Evolutionary conservation across 2,797 vertebrate genomes (phyloP), one percentile per base, ranked within the genome.

Genomic region (Bradypus variegatus): DNA sequence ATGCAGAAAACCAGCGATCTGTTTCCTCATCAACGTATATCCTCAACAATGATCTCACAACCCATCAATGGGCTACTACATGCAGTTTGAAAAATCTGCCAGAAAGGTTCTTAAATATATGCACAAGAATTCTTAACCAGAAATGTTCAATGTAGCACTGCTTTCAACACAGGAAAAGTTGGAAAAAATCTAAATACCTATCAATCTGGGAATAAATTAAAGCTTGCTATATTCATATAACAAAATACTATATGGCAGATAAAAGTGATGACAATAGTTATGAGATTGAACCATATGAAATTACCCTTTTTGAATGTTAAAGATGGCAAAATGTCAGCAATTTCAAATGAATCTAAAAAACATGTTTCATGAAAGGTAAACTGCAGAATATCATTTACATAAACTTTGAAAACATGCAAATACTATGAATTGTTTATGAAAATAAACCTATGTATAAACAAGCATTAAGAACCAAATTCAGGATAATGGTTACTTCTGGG

Each of bases 401-500:
- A n/a, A 84, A 90, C 55, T 78, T 6, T 85, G 67, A 88, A 94
- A 88, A 80, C 36, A 90, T 5, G 10, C 19, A 78, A 92, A 87
- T 69, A 80, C 83, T 38, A 62, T 45, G 19, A 90, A 64, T 41
- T 86, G 41, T 31, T 83, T 87, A 16, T 78, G 41, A 90, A 84
- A 53, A 45, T 53, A 86, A 41, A 67, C 53, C 69, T 64, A 64
- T 58, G 5, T 29, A 72, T 19, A 87, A 94, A 70, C 36, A 76
- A 62, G 76, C 25, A 76, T 76, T 86, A 82, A 45, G 16, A 86
- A 83, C 62, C 53, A 73, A 90, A 90, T 72, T 90, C 45, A 82
- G 48, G 38, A 84, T 33, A 87, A 77, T 45, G 25, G 8, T 75
- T 78, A 90, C 50, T 80, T 89, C 78, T 85, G 29, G 29, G 50